phyloP scores from a whole-genome alignment of 1,140 invertebrate species.

The Conopomorpha cramerella region DNA sequence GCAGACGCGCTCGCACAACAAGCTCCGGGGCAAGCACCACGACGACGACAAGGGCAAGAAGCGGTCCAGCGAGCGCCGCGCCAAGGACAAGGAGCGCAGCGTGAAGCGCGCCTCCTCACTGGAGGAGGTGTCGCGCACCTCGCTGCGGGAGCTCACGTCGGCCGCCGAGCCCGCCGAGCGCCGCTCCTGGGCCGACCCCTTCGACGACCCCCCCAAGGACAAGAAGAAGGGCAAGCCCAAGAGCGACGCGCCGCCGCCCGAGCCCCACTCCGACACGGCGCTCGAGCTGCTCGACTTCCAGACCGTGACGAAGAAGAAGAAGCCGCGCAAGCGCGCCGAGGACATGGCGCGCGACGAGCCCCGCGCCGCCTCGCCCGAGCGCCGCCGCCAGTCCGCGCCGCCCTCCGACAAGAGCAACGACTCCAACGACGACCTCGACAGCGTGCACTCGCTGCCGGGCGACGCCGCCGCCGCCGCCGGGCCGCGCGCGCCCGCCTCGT shows the following conservation, averaged over 20 bases:
- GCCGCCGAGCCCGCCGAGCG: constrained; percentile 19
- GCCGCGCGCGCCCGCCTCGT: constrained; percentile 69
- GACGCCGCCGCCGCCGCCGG: no score
- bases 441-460: constrained; percentile 73
- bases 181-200: constrained; percentile 60
- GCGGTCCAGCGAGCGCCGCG: no score
- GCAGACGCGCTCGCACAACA: no score
- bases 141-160: constrained; percentile 15
- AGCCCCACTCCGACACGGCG: constrained; percentile 21
- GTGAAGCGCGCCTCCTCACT: constrained; percentile 71
- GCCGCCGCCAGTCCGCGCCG: constrained; percentile 62
- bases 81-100: constrained; percentile 53
- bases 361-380: constrained; percentile 16
- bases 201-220: neutral
- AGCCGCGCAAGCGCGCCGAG: constrained; percentile 65
- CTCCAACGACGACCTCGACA: constrained; percentile 72
- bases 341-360: constrained; percentile 22
- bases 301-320: constrained; percentile 74
- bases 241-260: constrained; percentile 2
- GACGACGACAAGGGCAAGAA: constrained; percentile 49
- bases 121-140: constrained; percentile 68
- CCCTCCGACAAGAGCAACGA: constrained; percentile 76
- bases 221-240: constrained; percentile 1
- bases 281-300: constrained; percentile 66
- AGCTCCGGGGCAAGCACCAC: constrained; percentile 17